Conservation (phyloP, 2,797 vertebrate genomes). For the Coendou prehensilis region DNA sequence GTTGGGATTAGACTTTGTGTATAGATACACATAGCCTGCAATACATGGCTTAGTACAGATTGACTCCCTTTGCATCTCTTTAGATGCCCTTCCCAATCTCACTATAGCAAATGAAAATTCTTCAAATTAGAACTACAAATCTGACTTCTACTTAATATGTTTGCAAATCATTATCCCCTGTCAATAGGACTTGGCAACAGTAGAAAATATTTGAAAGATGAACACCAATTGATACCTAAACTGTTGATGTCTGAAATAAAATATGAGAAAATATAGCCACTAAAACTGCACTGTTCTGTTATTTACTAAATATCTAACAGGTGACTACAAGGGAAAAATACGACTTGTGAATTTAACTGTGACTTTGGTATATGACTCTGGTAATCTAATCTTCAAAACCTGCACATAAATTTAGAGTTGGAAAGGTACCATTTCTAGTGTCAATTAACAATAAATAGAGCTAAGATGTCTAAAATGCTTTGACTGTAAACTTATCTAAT, state of each 20-base stretch:
- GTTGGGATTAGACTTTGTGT: background rate
- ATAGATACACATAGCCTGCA: background rate
- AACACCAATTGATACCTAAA: conserved; percentile 80
- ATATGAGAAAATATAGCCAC: conserved; percentile 77
- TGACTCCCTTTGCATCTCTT: background rate
- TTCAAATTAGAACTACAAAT: conserved; percentile 15
- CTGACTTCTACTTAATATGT: conserved; percentile 3
- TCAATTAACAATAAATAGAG: conserved; percentile 69
- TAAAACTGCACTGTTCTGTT: conserved; percentile 84
- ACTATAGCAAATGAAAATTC: background rate
- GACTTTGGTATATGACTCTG: conserved; percentile 77
- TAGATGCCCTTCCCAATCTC: background rate
- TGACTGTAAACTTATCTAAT: conserved; percentile 66
- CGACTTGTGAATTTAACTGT: conserved; percentile 78
- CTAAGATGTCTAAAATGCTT: conserved; percentile 50
- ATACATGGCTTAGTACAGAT: background rate
- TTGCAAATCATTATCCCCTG: conserved; percentile 22
- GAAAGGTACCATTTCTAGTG: conserved; percentile 66
- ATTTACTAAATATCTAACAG: conserved; percentile 81
- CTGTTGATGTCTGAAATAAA: conserved; percentile 82
- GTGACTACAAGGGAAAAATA: conserved; percentile 81
- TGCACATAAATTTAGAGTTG: conserved; percentile 55
- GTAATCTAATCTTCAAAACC: conserved; percentile 75
- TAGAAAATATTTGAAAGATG: conserved; percentile 78
- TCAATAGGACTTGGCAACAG: background rate